phyloP scores from a whole-genome alignment of 2,113 vertebrate genomes.

The Cheirogaleus medius region DNA sequence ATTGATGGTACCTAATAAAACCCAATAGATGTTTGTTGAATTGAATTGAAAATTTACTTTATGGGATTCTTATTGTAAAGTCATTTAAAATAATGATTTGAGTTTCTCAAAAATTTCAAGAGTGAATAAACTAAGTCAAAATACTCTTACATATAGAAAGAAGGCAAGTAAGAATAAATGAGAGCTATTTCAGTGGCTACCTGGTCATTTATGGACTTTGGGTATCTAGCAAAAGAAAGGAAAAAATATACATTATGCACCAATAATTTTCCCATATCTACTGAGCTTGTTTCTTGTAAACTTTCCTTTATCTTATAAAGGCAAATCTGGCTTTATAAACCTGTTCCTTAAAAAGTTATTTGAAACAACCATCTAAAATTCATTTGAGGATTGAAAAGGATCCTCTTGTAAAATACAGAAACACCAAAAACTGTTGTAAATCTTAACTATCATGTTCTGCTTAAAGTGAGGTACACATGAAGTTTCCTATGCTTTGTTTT shows the following conservation, averaged over 20 bases:
- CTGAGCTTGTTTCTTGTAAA: background rate
- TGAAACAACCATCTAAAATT: slow-evolving; percentile 26
- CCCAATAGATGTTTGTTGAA: background rate
- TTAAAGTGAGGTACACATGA: background rate
- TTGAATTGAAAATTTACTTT: slow-evolving; percentile 7
- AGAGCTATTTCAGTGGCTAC: background rate
- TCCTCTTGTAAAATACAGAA: slow-evolving; percentile 30
- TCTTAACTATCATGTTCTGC: background rate
- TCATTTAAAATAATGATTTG: slow-evolving; percentile 36
- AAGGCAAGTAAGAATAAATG: slow-evolving; percentile 39
- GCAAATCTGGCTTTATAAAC: background rate
- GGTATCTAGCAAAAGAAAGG: background rate
- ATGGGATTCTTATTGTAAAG: slow-evolving; percentile 40
- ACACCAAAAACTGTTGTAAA: background rate
- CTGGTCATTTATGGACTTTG: background rate
- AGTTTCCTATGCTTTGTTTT: background rate
- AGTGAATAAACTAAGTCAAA: slow-evolving; percentile 15
- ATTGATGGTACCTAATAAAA: background rate
- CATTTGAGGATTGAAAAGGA: slow-evolving; percentile 8
- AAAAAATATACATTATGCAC: background rate
- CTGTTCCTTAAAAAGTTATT: background rate
- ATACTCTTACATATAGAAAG: slow-evolving; percentile 33
- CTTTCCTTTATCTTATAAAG: background rate
- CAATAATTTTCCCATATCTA: background rate
- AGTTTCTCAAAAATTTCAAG: slow-evolving; percentile 38